Conservation (phyloP, 64 coral and sea anemone species). For the Pocillopora verrucosa region DNA sequence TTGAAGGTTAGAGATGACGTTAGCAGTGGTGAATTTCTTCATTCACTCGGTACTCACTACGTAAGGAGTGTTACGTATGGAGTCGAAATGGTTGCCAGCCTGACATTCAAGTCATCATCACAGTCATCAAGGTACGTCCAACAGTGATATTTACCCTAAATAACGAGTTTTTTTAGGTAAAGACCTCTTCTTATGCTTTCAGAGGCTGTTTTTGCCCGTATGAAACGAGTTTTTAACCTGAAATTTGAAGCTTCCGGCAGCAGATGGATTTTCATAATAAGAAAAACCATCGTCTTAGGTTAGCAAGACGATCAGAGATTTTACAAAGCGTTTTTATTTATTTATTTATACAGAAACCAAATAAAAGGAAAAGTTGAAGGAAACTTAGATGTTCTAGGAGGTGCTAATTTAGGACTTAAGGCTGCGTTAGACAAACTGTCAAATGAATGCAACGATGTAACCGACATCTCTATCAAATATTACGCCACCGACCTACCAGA, state of each 20-base stretch:
- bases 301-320: too few relatives aligned
- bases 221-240: too few relatives aligned
- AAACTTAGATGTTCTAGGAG: neutral
- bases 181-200: too few relatives aligned
- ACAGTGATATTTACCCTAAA: too few relatives aligned
- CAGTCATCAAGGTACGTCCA: neutral
- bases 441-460: neutral
- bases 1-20: neutral
- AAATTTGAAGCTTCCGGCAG: too few relatives aligned
- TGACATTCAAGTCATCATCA: conserved; percentile 14
- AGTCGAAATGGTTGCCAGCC: too few relatives aligned
- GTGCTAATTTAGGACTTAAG: conserved; percentile 12
- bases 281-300: too few relatives aligned
- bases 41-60: too few relatives aligned
- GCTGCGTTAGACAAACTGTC: conserved; percentile 23
- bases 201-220: too few relatives aligned
- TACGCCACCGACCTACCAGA: conserved; percentile 43
- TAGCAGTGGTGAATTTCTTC: neutral
- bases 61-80: too few relatives aligned
- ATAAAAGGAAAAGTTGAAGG: neutral
- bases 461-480: conserved; percentile 26
- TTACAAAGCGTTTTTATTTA: neutral
- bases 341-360: neutral
- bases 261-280: too few relatives aligned
- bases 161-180: neutral